Base-by-base conservation (phyloP, 2,113 vertebrate genomes). In the Alligator mississippiensis region DNA sequence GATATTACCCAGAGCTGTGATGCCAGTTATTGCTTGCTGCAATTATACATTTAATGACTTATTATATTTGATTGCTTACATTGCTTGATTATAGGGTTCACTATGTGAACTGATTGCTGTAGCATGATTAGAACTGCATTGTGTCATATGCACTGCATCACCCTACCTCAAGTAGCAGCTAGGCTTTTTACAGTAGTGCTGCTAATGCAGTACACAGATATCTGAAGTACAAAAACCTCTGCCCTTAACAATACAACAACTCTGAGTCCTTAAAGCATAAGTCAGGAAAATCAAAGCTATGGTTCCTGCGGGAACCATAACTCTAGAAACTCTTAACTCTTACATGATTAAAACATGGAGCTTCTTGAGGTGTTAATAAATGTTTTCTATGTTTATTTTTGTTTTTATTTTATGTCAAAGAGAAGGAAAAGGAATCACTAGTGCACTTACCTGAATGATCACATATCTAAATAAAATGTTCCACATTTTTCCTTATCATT, bases 61-160 rank as follows among this genome's bases (percentile, higher is more conserved):
- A 90, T 96, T 96, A 94, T 12, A 90, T 90, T 62, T 96, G 93
- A 96, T 96, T 96, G 93, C 90, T 96, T 92, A 74, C 63, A 89
- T 85, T 94, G 95, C 86, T 96, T 96, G 92, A 96, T 96, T 95
- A 95, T 93, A 90, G 77, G 34, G 81, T 91, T 97, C 91, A 87
- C 92, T 94, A 86, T 47, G 85, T 25, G 61, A 95, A 82, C 80
- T 96, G 92, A 96, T 94, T 95, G 66, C 94, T 93, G 66, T 87
- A 57, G 82, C 92, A 90, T 97, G 96, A 97, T 97, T 97, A 89
- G 94, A 95, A 95, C 84, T 81, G 90, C 89, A 89, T 93, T 96
- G 90, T 80, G 60, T 68, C 77, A 25, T 47, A 66, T n/a, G 68
- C 47, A 91, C 77, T 87, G 93, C 96, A 93, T 90, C 92, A 89